Percentiles rank a stretch among this genome's conserved stretches.
Conservation (phyloP, 2,113 vertebrate genomes). For the Aythya baeri region DNA sequence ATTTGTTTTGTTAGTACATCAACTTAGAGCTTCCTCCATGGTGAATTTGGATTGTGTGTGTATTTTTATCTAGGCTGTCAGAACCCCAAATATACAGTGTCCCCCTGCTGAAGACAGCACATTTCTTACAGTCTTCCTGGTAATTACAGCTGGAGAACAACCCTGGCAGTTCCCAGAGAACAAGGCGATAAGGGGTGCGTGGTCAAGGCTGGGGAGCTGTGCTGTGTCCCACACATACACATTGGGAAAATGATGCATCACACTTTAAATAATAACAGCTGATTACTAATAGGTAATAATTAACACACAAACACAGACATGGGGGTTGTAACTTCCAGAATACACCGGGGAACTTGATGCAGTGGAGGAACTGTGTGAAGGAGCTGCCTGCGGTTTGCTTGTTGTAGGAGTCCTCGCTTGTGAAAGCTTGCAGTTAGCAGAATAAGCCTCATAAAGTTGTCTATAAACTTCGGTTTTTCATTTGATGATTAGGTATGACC, state of each 20-base stretch:
- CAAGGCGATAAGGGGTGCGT: rapidly evolving
- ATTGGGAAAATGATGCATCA: neutral
- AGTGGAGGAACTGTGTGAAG: neutral
- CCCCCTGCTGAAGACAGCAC: neutral
- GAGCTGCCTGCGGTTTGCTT: neutral
- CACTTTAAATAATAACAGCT: neutral
- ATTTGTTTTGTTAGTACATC: neutral
- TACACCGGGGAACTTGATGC: neutral
- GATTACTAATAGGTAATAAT: neutral
- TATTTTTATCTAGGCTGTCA: neutral
- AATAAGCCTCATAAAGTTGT: neutral
- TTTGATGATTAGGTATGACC: neutral
- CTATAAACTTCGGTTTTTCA: neutral
- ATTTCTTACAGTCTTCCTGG: neutral
- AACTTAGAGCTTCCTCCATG: neutral
- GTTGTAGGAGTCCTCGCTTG: neutral
- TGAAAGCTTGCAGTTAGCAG: neutral
- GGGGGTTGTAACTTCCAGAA: neutral
- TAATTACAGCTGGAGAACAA: neutral
- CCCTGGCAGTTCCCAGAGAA: neutral
- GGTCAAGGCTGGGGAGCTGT: neutral
- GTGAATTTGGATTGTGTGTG: neutral
- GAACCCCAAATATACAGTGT: neutral
- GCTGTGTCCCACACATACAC: neutral
- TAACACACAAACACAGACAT: neutral